Percentiles rank a stretch among this genome's conserved stretches.
Conservation (phyloP, 2,888 invertebrate genomes). For the Gandaritis pyraliata region DNA sequence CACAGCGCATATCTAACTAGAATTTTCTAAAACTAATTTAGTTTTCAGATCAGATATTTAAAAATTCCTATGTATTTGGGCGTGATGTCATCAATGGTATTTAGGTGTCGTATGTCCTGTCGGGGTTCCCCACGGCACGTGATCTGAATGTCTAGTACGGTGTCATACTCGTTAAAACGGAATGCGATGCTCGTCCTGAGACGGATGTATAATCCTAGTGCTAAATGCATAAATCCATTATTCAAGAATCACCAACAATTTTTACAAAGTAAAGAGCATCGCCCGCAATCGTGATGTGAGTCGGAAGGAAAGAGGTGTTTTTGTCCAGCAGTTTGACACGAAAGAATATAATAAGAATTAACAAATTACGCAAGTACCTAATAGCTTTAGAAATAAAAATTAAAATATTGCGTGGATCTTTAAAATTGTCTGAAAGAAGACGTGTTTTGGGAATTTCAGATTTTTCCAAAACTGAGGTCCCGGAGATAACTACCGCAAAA, state of each 20-base stretch:
- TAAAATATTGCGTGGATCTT: no score
- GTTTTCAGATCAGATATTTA: constrained; percentile 48
- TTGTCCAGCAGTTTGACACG: no score
- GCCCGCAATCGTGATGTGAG: no score
- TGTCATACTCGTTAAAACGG: constrained; percentile 49
- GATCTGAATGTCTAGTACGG: constrained; percentile 56
- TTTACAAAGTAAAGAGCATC: no score
- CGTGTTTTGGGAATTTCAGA: no score
- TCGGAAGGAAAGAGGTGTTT: no score
- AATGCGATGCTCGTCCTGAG: constrained; percentile 42
- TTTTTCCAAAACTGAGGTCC: no score
- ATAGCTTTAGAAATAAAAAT: no score
- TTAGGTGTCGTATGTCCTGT: constrained; percentile 62
- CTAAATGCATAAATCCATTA: constrained; percentile 17
- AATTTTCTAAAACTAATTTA: constrained; percentile 39
- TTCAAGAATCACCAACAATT: background rate
- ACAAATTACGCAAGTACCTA: no score
- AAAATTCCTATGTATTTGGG: constrained; percentile 53
- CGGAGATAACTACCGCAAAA: no score
- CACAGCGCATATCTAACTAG: constrained; percentile 30
- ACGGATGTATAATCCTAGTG: constrained; percentile 51
- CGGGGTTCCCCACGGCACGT: constrained; percentile 71
- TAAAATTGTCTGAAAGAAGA: no score
- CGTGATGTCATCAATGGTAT: constrained; percentile 69
- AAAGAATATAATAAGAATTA: no score